Conservation (phyloP, 2,113 vertebrate species). For the Rhinogobius similis region DNA sequence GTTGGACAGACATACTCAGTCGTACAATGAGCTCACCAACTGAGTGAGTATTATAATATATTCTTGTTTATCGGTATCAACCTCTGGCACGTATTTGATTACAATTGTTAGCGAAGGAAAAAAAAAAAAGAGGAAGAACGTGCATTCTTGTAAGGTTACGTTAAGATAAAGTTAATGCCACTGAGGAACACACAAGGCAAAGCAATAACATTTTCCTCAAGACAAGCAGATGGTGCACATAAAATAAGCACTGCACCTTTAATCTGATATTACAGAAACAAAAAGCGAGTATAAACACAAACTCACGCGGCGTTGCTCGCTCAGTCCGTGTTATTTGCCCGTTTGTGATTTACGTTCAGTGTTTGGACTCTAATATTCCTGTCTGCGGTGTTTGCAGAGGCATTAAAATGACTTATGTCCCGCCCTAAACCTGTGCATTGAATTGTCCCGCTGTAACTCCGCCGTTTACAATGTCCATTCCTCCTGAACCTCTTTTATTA, state of each 20-base stretch:
- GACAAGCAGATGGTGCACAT: no score
- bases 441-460: slow-evolving; percentile 65
- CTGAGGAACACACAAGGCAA: no score
- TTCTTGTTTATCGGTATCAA: no score
- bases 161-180: no score
- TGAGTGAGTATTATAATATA: no score
- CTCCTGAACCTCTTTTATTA: slow-evolving; percentile 78
- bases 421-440: slow-evolving; percentile 62
- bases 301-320: neutral
- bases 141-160: no score
- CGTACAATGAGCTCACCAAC: no score
- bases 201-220: no score
- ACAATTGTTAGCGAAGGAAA: no score
- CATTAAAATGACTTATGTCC: slow-evolving; percentile 74
- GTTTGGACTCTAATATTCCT: slow-evolving; percentile 62
- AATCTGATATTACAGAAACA: neutral
- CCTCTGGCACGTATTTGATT: no score
- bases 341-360: neutral
- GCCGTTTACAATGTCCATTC: slow-evolving; percentile 78
- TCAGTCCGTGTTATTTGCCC: neutral
- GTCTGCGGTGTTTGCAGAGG: slow-evolving; percentile 65
- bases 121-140: no score
- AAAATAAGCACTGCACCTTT: neutral
- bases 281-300: neutral
- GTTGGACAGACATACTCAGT: no score